Evolutionary conservation across 2,888 invertebrate species (phyloP).

Genomic region (Acanthosepion pharaonis): DNA sequence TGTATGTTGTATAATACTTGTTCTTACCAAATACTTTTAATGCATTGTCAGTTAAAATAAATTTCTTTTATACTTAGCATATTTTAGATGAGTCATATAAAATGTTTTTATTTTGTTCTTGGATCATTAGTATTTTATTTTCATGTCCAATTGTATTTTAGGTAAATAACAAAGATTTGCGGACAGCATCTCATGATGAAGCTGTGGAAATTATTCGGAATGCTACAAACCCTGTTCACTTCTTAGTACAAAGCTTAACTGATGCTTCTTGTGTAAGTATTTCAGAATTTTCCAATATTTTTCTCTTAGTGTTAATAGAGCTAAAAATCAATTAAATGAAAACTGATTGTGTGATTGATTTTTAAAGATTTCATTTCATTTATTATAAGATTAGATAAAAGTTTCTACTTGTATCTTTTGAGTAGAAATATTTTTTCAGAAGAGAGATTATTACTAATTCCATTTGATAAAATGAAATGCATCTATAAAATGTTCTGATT

Average conservation of each 20-base stretch:
- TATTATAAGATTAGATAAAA: background rate
- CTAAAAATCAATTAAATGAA: background rate
- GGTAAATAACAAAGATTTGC: conserved; percentile 92
- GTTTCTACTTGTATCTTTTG: background rate
- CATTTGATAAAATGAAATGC: background rate
- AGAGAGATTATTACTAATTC: background rate
- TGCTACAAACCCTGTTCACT: conserved; percentile 89
- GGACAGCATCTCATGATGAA: conserved; percentile 92
- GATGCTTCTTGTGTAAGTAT: conserved; percentile 68
- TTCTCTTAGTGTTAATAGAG: background rate
- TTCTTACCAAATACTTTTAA: background rate
- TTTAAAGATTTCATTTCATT: background rate
- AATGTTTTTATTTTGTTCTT: background rate
- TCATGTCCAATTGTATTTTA: conserved; percentile 56
- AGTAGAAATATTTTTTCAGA: background rate
- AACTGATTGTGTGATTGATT: background rate
- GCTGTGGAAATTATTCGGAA: conserved; percentile 95
- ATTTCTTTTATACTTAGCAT: background rate
- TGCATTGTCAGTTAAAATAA: background rate
- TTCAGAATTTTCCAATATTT: background rate
- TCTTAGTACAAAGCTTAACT: conserved; percentile 88
- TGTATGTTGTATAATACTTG: too few species aligned
- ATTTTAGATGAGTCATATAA: background rate
- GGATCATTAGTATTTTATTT: background rate
- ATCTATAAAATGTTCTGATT: background rate